Evolutionary conservation across 2,797 vertebrate genomes (phyloP).

Genomic region (Acanthurus lineatus): DNA sequence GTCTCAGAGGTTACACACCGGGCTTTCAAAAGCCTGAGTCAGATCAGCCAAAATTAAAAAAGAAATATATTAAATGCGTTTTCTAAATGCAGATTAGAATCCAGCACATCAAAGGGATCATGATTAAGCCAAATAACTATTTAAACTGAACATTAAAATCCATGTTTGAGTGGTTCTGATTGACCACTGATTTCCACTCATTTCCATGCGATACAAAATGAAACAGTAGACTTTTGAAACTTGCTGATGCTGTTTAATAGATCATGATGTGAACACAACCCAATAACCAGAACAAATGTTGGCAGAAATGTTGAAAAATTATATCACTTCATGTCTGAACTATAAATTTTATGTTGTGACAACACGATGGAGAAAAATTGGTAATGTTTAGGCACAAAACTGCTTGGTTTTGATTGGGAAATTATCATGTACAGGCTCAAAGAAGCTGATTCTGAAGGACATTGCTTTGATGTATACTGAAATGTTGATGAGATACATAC

Average conservation of each 20-base stretch:
- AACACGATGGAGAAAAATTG: too few relatives aligned
- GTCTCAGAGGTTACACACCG: not conserved
- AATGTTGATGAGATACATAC: too few relatives aligned
- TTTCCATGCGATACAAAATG: not conserved
- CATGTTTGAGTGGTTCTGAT: not conserved
- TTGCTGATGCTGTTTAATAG: not conserved
- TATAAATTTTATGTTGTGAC: too few relatives aligned
- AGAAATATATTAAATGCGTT: not conserved
- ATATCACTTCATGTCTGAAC: too few relatives aligned
- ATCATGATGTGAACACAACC: not conserved
- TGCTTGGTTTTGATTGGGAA: too few relatives aligned
- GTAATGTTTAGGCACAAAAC: too few relatives aligned
- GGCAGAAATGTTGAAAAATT: too few relatives aligned
- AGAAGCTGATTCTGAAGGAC: too few relatives aligned
- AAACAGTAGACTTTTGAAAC: not conserved
- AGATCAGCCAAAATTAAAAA: slow-evolving; percentile 7
- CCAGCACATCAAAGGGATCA: not conserved
- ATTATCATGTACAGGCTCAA: too few relatives aligned
- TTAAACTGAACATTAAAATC: not conserved
- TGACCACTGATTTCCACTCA: not conserved
- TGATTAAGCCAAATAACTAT: not conserved
- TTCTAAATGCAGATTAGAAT: not conserved
- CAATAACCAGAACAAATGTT: too few relatives aligned
- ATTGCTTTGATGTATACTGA: too few relatives aligned
- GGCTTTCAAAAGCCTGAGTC: too few relatives aligned